Evolutionary conservation across 1,140 invertebrate species (phyloP), one percentile per base, ranked within the genome.

Genomic region (Battus philenor): DNA sequence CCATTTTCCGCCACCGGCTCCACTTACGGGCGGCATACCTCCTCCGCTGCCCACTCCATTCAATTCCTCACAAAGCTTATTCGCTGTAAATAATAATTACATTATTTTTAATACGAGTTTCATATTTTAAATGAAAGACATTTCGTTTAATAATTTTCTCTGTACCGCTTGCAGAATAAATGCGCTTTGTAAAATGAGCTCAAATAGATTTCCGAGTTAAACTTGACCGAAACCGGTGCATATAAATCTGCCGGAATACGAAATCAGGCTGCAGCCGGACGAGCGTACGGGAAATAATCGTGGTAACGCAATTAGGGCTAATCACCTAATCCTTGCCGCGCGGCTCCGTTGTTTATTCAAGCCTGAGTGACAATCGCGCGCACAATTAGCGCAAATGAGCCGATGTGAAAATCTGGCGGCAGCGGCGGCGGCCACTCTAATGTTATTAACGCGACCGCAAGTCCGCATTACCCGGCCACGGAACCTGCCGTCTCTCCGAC

Each of bases 321-420:
- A 85, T 85, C 81, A 82, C 71, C 80, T 85, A 85, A 85, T 81
- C 81, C 81, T 80, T 76, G 81, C 71, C 59, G 74, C 59, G 64
- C 61, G 57, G 72, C 70, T 66, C 79, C 67, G 74, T 81, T 82
- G 81, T 82, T 85, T 82, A 82, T 82, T 81, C 78, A 82, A 72
- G 71, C 78, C 77, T 76, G 81, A 85, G 76, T 82, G 81, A 85
- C 81, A 85, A 82, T 85, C 76, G 68, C 76, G 75, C 65, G 68
- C 65, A 76, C 78, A 82, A 85, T 85, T 85, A 85, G 64, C 68
- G 69, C 73, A 82, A 85, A 82, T 85, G 81, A 85, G 81, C 69
- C 78, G 78, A 78, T 79, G 74, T 72, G 80, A 76, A 84, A 84
- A 84, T 84, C 78, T 84, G 76, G 73, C 71, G 68, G 75, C 54